Base-by-base conservation (phyloP, 2,113 vertebrate genomes). In the Chroicocephalus ridibundus region DNA sequence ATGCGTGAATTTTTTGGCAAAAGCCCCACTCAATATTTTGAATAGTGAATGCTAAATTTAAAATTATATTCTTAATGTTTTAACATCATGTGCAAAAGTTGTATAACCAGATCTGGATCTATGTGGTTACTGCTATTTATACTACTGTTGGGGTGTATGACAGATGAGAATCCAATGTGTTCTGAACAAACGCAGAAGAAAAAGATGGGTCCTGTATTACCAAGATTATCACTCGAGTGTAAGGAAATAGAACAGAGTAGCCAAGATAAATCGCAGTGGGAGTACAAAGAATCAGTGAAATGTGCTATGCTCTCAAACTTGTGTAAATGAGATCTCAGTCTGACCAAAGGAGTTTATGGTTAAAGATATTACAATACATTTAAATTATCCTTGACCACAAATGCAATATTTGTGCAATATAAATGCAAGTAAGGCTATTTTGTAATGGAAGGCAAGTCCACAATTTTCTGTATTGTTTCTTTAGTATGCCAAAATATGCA, bases 91-190 rank as follows among this genome's bases (percentile, higher is more conserved):
- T 84, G 64, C 12, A 31, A 16, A 49, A 78, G 34, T 75, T 91
- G 44, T 31, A 86, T 60, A 96, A 71, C 40, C 49, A 93, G 64
- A 74, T 91, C 64, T 74, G 68, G 68, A 52, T 83, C 76, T 83
- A 2, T 81, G 54, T 91, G 60, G 68, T 93, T 94, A 44, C 36
- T 88, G 68, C 83, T 95, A 65, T 92, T 96, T 70, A 66, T 86
- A 77, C 36, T 58, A 14, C 76, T 83, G 52, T 47, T 90, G 80
- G 36, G 42, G 5, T 6, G 1, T 65, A 31, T 2, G 6, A 36
- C 71, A 90, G n/a, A 83, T 94, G 80, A 77, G 82, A 80, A 88
- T 81, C 62, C 20, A 85, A 49, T 34, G 62, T 40, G 15, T 84
- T 76, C 29, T 32, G 47, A 81, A 72, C n/a, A 94, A 83, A 77